Conservation (phyloP, 2,797 vertebrate species). For the Sciaenops ocellatus region DNA sequence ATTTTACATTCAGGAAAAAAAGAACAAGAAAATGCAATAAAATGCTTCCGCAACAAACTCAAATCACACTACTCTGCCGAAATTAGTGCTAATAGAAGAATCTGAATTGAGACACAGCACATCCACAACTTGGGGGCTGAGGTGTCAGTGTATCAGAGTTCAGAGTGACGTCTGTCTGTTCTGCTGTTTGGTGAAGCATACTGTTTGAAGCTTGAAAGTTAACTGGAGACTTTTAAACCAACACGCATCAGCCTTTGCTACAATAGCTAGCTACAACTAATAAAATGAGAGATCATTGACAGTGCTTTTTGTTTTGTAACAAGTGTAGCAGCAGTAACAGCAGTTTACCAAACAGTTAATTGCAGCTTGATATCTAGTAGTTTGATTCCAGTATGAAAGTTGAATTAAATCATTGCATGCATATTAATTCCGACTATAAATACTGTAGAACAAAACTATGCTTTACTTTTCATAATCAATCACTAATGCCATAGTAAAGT, state of each 20-base stretch:
- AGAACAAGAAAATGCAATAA: too few species aligned
- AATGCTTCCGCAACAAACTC: too few species aligned
- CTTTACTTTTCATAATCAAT: background rate
- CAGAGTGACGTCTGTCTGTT: background rate
- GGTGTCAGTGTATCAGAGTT: background rate
- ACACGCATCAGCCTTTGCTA: background rate
- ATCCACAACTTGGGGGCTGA: too few species aligned
- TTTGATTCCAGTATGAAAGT: too few species aligned
- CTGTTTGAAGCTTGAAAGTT: background rate
- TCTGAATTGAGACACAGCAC: too few species aligned
- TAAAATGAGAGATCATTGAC: background rate
- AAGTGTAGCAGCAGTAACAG: too few species aligned
- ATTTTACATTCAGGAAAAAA: too few species aligned
- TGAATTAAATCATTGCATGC: background rate
- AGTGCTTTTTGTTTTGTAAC: too few species aligned
- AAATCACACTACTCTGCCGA: too few species aligned
- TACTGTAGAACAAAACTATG: background rate
- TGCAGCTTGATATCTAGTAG: too few species aligned
- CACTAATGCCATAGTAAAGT: background rate
- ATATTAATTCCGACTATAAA: background rate
- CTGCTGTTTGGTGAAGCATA: background rate
- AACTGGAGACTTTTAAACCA: background rate
- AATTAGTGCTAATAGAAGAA: too few species aligned
- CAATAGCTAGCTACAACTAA: background rate
- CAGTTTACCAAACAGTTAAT: too few species aligned